Evolutionary conservation across 2,888 invertebrate species (phyloP), one percentile per base, ranked within the genome.

Genomic region (Cordilura impudica): DNA sequence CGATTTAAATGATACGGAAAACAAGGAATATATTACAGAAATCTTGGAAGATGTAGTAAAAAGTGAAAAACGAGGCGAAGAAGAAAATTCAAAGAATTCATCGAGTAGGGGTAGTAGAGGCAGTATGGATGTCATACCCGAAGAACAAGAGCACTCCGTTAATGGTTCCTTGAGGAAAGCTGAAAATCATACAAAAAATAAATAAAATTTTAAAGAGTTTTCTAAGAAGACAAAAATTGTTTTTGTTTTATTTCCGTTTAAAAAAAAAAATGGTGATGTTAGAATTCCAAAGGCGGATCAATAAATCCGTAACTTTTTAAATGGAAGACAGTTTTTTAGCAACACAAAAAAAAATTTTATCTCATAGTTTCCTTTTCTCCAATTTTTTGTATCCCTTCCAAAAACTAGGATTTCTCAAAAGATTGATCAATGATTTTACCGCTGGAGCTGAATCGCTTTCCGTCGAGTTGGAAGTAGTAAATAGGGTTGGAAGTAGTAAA

Each of bases 101-200:
- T n/a, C 23, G 2, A 23, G 21, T 16, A 26, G 26, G 6, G 35
- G 39, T 39, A 51, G 12, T 1, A 45, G 61, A 12, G 69, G 60
- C 3, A 65, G 56, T 47, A 72, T 77, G 77, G 54, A 80, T 18
- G 63, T 69, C 2, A 79, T 79, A 63, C 71, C 75, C 0, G 79
- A 79, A 18, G 71, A 79, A 51, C 54, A 29, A 26, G 66, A 66
- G 23, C 39, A 39, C 43, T 14, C 12, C n/a, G 7, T 18, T 35
- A 35, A 51, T 31, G 31, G 47, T n/a, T 63, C 31, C 1, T 18
- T 19, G 2, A 63, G 19, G 45, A 51, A 18, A 54, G 21, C 45
- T 61, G 16, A 54, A 6, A 31, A 21, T 18, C 6, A 49, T 53
- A 54, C 31, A 72, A 61, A 29, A 58, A 18, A 19, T 12, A 31